Conservation (phyloP, 92 coral and sea anemone genomes). For the Porites evermanni region DNA sequence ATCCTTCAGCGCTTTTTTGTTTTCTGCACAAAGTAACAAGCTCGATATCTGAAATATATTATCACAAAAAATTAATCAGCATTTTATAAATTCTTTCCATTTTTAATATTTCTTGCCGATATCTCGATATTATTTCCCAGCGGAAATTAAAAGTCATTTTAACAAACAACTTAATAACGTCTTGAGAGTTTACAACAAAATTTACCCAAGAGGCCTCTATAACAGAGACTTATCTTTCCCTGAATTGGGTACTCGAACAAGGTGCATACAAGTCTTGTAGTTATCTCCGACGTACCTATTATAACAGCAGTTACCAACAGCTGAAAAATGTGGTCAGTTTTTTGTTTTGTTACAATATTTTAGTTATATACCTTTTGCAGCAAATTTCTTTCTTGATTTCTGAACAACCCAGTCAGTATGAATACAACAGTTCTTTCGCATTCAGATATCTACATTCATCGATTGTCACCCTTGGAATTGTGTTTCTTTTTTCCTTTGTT, state of each 20-base stretch:
- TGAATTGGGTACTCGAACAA: background rate
- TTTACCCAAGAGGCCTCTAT: background rate
- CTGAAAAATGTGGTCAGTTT: no score
- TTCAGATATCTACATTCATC: background rate
- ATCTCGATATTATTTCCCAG: slow-evolving; percentile 8
- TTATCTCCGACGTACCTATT: no score
- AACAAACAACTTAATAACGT: slow-evolving; percentile 37
- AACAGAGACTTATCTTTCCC: background rate
- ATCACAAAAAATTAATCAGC: slow-evolving; percentile 22
- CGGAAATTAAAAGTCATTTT: slow-evolving; percentile 2
- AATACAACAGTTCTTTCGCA: background rate
- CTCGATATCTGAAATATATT: slow-evolving; percentile 42
- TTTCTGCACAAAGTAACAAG: background rate
- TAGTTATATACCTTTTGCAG: no score
- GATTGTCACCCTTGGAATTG: background rate
- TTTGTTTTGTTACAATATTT: background rate
- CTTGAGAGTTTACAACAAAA: background rate
- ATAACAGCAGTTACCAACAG: no score
- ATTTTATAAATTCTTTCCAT: slow-evolving; percentile 8
- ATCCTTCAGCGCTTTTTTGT: background rate
- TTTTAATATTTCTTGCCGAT: background rate
- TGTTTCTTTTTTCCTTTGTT: background rate
- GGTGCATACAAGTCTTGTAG: slow-evolving; percentile 33
- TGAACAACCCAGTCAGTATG: background rate
- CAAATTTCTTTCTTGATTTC: background rate